Conservation (phyloP, 2,797 vertebrate species). For the Catamblyrhynchus diadema region DNA sequence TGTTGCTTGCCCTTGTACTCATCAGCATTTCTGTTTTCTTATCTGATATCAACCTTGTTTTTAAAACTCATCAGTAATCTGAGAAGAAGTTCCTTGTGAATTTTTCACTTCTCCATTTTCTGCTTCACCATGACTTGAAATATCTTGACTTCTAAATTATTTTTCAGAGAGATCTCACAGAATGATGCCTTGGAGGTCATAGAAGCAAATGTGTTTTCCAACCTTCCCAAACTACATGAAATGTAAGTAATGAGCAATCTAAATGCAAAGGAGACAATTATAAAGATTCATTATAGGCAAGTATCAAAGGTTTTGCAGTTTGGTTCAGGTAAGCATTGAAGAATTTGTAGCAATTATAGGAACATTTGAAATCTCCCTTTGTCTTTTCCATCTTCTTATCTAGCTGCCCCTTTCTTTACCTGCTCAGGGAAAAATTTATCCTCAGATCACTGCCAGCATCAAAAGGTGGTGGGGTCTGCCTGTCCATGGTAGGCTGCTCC, state of each 20-base stretch:
- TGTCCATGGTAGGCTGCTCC: background rate
- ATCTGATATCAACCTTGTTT: background rate
- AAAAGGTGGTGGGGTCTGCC: background rate
- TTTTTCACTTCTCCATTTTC: background rate
- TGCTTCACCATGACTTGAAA: background rate
- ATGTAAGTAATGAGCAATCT: conserved; percentile 75
- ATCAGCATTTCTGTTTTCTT: background rate
- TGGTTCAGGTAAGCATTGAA: background rate
- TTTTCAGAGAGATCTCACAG: conserved; percentile 81
- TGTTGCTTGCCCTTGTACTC: background rate
- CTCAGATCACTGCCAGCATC: background rate
- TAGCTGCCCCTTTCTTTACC: background rate
- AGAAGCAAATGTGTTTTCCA: conserved; percentile 78
- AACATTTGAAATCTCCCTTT: background rate
- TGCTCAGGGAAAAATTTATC: background rate
- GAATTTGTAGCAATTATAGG: background rate
- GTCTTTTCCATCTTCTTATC: background rate
- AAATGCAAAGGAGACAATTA: conserved; percentile 26
- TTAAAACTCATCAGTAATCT: background rate
- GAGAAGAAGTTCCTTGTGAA: background rate
- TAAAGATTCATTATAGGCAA: conserved; percentile 8
- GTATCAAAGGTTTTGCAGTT: background rate
- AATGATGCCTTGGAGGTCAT: conserved; percentile 80
- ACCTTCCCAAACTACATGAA: conserved; percentile 77
- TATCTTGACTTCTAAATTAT: conserved; percentile 46